Base-by-base conservation (phyloP, 2,797 vertebrate genomes). In the Catharus ustulatus region DNA sequence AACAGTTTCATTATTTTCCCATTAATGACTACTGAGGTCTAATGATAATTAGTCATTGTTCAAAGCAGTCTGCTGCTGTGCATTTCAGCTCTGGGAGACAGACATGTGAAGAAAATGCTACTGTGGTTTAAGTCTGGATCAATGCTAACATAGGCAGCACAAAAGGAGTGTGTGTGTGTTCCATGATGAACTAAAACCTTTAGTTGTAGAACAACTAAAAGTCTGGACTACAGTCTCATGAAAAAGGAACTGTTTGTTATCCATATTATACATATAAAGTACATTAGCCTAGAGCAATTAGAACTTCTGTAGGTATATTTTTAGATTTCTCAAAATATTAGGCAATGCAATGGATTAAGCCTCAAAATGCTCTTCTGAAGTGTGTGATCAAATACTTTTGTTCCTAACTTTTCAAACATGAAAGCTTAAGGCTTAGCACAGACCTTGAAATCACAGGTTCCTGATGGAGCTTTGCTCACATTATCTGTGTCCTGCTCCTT, bases 301-400 rank as follows among this genome's bases (percentile, higher is more conserved):
- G 27, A 84, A 72, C 34, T 75, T 78, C 52, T 42, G 1, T 51
- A 48, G 23, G 15, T 42, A 27, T 77, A 63, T 43, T 72, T 92
- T 94, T 58, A 87, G n/a, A 52, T 67, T 67, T 89, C 49, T 83
- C 46, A 58, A 74, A 87, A 68, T 75, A 64, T 29, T 36, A 80
- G 80, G 20, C 36, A 61, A 19, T 72, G 66, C 14, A 59, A 13
- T 61, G 54, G 36, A 64, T 71, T 85, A 78, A 90, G 30, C 38
- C 66, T 86, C 46, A 85, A 59, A 88, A 84, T 75, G 71, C 43
- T 64, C 51, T 69, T 94, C 74, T 88, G 69, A 90, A 91, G 69
- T 68, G 18, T 27, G 16, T 72, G 46, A 94, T 89, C 82, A 88
- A 91, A 91, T 45, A 20, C 23, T 59, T 22, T 61, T 68, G 30